Evolutionary conservation across 35 echinoderm and acorn worm genomes (phyloP).

Genomic region (Anneissia japonica): DNA sequence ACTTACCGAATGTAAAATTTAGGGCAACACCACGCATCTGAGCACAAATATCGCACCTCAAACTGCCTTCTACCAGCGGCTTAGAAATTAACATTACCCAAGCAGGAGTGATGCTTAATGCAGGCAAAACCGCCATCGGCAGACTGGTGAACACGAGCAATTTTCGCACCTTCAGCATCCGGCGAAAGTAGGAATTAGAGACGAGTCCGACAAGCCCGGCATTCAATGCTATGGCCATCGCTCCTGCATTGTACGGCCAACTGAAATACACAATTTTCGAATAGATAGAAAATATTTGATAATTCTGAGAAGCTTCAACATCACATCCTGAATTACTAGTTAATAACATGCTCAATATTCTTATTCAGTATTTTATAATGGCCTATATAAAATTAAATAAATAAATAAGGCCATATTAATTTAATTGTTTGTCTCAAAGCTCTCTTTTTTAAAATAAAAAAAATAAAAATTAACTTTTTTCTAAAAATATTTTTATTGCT

Average conservation of each 20-base stretch:
- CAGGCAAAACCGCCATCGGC: constrained; percentile 52
- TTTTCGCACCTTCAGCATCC: constrained; percentile 67
- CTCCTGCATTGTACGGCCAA: constrained; percentile 55
- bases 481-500: too few relatives aligned
- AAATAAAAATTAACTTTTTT: too few relatives aligned
- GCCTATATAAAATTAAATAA: too few relatives aligned
- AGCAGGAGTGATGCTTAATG: constrained; percentile 27
- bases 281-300: too few relatives aligned
- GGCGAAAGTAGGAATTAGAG: constrained; percentile 65
- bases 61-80: constrained; percentile 36
- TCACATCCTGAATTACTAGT: too few relatives aligned
- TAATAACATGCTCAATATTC: too few relatives aligned
- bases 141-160: constrained; percentile 48
- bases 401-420: too few relatives aligned
- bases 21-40: constrained; percentile 53
- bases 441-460: too few relatives aligned
- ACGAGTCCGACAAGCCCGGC: constrained; percentile 58
- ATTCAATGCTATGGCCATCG: constrained; percentile 41
- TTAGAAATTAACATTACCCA: constrained; percentile 33
- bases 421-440: too few relatives aligned
- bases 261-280: constrained; percentile 33
- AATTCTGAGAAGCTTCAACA: too few relatives aligned
- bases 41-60: constrained; percentile 65
- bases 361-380: too few relatives aligned
- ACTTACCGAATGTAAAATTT: constrained; percentile 65